Evolutionary conservation across 2,797 vertebrate species (phyloP), one percentile per base, ranked within the genome.

Genomic region (Sphenodon punctatus): DNA sequence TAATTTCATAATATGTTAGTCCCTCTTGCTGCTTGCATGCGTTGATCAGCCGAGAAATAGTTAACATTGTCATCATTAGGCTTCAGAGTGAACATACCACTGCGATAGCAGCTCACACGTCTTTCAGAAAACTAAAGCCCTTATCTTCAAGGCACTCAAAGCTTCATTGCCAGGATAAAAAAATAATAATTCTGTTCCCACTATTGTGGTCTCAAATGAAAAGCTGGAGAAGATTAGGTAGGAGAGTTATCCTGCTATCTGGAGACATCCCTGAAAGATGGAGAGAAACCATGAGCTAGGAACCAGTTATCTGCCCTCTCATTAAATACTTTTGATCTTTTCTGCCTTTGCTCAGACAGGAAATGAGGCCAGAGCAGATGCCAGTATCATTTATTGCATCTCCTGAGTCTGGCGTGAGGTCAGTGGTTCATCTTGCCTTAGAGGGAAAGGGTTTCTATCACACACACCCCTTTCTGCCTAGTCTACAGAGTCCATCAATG

Each of bases 51-150:
- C 8, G 25, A 14, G 41, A 46, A 49, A 12, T 0, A 75, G 43
- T 17, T 17, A 23, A 82, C 0, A 0, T 13, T 7, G 55, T 25
- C 10, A 1, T 42, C 59, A 51, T 42, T 1, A 12, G 55, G 56
- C 38, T 75, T 46, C 45, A 46, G 5, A 27, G n/a, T 42, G 51
- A 3, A 4, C 39, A 0, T 1, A 39, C 12, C 36, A 4, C 74
- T 81, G 80, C 75, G 68, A 19, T 1, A 0, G 1, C 43, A 1
- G 39, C 78, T 70, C 55, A 61, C 0, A 0, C 56, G 49, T 73
- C 58, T 66, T 51, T 64, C 16, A 36, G 34, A 13, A 22, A n/a
- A n/a, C n/a, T n/a, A n/a, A n/a, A n/a, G n/a, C n/a, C n/a, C n/a
- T n/a, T n/a, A n/a, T n/a, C n/a, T n/a, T n/a, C n/a, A n/a, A n/a